phyloP scores from a whole-genome alignment of 2,888 invertebrate species.

The Lottia gigantea region DNA sequence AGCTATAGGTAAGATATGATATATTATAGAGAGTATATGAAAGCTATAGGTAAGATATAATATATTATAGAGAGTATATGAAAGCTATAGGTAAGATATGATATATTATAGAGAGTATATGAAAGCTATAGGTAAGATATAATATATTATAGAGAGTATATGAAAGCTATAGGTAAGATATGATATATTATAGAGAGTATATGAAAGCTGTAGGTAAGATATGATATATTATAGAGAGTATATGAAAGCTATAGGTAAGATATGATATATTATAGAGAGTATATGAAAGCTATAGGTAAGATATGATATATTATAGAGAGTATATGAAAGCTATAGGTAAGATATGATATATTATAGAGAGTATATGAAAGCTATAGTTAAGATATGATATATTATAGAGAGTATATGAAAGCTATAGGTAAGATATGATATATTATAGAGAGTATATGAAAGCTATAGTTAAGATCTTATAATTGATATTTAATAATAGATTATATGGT shows the following conservation, averaged over 20 bases:
- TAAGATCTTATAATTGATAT: constrained; percentile 24
- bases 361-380: constrained; percentile 49
- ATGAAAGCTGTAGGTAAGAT: constrained; percentile 49
- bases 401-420: constrained; percentile 50
- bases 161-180: constrained; percentile 47
- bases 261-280: constrained; percentile 39
- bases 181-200: constrained; percentile 41
- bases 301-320: constrained; percentile 37
- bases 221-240: constrained; percentile 40
- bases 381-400: constrained; percentile 38
- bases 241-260: constrained; percentile 49
- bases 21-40: constrained; percentile 47
- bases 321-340: constrained; percentile 50
- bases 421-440: constrained; percentile 37
- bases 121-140: constrained; percentile 45
- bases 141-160: constrained; percentile 43
- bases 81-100: constrained; percentile 43
- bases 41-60: constrained; percentile 42
- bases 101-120: constrained; percentile 45
- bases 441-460: constrained; percentile 49
- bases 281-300: constrained; percentile 50
- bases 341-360: constrained; percentile 39
- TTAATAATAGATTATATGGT: neutral
- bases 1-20: constrained; percentile 42
- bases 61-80: constrained; percentile 47